phyloP scores from a whole-genome alignment of 2,797 vertebrate genomes.

The Pelochelys cantorii region DNA sequence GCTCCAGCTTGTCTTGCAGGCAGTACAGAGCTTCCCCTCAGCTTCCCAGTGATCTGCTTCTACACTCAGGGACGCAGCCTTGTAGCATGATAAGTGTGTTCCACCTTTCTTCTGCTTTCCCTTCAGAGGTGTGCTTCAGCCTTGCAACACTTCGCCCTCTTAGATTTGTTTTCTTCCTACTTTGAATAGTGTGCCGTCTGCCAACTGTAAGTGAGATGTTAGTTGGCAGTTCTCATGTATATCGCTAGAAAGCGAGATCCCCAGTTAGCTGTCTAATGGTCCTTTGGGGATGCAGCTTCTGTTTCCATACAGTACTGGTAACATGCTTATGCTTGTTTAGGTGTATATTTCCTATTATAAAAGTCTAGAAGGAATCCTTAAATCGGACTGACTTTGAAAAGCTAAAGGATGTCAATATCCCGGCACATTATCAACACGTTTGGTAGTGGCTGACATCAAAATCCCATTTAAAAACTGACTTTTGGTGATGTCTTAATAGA shows the following conservation, averaged over 20 bases:
- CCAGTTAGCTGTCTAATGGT: neutral
- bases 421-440: neutral
- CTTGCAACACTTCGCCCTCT: neutral
- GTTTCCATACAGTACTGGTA: neutral
- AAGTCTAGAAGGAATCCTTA: neutral
- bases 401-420: neutral
- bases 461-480: neutral
- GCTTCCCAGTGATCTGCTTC: neutral
- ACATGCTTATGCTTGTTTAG: neutral
- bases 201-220: neutral
- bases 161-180: neutral
- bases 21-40: neutral
- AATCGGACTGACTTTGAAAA: neutral
- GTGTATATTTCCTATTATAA: neutral
- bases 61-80: neutral
- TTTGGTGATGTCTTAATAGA: neutral
- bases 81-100: neutral
- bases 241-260: neutral
- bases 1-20: neutral
- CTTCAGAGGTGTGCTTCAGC: neutral
- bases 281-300: neutral
- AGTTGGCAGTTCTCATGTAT: neutral
- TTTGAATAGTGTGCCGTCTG: neutral
- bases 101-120: neutral
- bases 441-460: neutral